These are phyloP conservation scores for Pseudopleuronectes americanus DNA, from an alignment of 2,797 vertebrate genomes.

Conservation along the genomic window DNA sequence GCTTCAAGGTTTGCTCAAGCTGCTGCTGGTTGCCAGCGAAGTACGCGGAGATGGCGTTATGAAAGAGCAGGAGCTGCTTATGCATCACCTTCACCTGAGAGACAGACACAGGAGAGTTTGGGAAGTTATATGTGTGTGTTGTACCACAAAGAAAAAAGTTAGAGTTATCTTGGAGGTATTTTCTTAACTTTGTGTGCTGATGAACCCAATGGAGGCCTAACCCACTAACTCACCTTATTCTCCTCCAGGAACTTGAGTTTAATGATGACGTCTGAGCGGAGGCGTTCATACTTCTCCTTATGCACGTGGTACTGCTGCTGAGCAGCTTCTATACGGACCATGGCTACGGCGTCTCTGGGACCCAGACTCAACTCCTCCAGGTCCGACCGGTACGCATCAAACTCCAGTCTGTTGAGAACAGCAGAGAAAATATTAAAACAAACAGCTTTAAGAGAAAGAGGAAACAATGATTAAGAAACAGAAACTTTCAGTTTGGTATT, in stretches of 20 bases:
- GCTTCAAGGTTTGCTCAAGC: conserved; percentile 95
- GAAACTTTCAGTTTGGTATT: neutral
- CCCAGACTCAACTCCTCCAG: conserved; percentile 95
- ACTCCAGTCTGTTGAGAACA: conserved; percentile 87
- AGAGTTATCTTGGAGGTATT: no score
- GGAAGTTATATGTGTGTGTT: neutral
- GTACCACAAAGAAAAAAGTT: no score
- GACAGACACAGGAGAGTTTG: neutral
- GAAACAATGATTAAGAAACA: neutral
- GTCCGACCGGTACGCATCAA: conserved; percentile 95
- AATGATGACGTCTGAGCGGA: conserved; percentile 93
- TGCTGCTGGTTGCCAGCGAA: conserved; percentile 98
- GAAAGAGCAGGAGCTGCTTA: conserved; percentile 97
- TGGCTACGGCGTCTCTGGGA: conserved; percentile 88
- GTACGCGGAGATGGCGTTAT: conserved; percentile 97
- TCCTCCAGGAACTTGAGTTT: conserved; percentile 98
- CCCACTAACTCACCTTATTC: conserved; percentile 88
- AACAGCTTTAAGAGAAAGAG: neutral
- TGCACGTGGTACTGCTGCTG: conserved; percentile 94
- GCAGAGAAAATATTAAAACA: neutral
- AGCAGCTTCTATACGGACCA: conserved; percentile 91
- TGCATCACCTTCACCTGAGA: conserved; percentile 98
- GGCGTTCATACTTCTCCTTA: conserved; percentile 94
- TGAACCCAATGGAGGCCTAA: neutral
- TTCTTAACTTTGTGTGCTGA: neutral